These are phyloP conservation scores for Coreius guichenoti DNA, from an alignment of 2,797 vertebrate species.

Conservation along the genomic window DNA sequence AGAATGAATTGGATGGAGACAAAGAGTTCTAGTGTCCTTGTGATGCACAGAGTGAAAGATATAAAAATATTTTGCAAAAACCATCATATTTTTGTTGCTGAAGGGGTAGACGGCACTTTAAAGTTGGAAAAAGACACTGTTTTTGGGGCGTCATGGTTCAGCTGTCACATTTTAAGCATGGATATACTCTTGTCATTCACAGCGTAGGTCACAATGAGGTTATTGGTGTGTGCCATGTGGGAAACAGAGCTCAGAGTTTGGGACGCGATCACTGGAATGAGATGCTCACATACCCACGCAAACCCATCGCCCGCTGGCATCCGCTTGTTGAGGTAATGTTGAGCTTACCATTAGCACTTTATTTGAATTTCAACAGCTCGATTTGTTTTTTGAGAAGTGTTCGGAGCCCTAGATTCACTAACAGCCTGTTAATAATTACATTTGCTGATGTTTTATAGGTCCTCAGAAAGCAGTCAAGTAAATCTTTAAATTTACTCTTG, in stretches of 20 bases:
- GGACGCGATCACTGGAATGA: conserved; percentile 98
- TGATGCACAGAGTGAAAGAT: neutral
- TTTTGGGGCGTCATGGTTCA: neutral
- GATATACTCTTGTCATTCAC: conserved; percentile 70
- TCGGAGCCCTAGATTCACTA: neutral
- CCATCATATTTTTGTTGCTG: conserved; percentile 7
- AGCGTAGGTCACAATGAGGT: conserved; percentile 99
- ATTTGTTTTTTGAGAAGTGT: neutral
- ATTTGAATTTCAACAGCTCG: neutral
- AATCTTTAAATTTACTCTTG: neutral
- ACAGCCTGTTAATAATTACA: neutral
- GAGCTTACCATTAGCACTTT: neutral
- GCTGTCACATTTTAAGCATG: neutral
- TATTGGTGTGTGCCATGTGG: conserved; percentile 96
- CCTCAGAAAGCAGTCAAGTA: neutral
- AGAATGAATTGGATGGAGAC: neutral
- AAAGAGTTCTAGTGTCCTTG: neutral
- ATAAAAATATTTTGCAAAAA: conserved; percentile 3
- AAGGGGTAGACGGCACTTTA: neutral
- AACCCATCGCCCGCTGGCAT: conserved; percentile 98
- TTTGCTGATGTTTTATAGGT: neutral
- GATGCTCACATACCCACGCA: conserved; percentile 95
- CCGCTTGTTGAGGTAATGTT: conserved; percentile 89
- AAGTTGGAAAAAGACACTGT: neutral
- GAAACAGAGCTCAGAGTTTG: conserved; percentile 89